These are phyloP conservation scores for Rhabdomys dilectus DNA, from an alignment of 2,113 vertebrate genomes.

Conservation along the genomic window DNA sequence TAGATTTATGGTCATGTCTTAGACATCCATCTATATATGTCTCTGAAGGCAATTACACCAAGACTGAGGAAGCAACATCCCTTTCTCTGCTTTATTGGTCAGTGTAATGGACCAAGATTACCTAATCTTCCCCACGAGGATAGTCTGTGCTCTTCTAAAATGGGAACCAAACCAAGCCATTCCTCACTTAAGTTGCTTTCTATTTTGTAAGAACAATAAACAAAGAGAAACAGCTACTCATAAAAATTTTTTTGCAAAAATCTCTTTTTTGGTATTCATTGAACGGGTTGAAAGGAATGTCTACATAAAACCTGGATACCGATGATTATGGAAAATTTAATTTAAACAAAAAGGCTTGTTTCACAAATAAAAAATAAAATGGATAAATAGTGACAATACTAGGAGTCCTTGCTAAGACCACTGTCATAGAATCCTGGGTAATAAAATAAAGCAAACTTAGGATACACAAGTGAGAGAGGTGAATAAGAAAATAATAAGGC, in stretches of 20 bases:
- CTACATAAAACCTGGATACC: accelerated
- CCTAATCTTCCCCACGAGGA: background rate
- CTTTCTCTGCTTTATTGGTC: background rate
- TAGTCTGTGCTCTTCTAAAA: background rate
- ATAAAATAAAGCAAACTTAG: background rate
- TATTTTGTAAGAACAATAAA: background rate
- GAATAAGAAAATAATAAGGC: background rate
- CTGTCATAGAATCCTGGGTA: too few species aligned
- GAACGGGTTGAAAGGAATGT: background rate
- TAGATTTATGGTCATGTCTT: background rate
- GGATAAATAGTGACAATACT: background rate
- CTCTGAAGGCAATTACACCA: background rate
- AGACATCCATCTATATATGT: background rate
- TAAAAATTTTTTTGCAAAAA: background rate
- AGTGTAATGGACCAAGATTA: background rate
- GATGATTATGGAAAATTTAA: background rate
- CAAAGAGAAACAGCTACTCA: too few species aligned
- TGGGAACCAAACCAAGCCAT: background rate
- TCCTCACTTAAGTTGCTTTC: background rate
- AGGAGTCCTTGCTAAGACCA: background rate
- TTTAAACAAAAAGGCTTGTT: background rate
- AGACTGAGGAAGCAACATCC: background rate
- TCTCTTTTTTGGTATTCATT: background rate
- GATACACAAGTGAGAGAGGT: background rate
- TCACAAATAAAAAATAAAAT: too few species aligned